These are phyloP conservation scores for Clitarchus hookeri DNA, from an alignment of 2,888 invertebrate species.

Conservation along the genomic window DNA sequence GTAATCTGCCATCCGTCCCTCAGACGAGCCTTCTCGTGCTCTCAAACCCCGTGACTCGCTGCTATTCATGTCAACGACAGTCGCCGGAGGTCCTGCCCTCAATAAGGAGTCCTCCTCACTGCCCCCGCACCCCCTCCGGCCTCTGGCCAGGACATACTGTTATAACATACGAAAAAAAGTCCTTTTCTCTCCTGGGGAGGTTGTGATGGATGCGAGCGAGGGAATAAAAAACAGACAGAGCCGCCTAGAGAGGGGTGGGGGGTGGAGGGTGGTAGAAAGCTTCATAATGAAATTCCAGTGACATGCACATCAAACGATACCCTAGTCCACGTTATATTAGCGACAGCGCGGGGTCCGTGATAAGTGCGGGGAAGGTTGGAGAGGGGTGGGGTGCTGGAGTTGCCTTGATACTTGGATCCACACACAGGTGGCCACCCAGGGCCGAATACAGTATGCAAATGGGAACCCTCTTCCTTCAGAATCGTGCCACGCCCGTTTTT, in stretches of 20 bases:
- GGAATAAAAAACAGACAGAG: neutral
- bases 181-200: neutral
- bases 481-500: neutral
- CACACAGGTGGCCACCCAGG: neutral
- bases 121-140: neutral
- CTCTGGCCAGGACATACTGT: neutral
- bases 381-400: neutral
- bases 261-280: neutral
- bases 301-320: slow-evolving; percentile 25
- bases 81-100: neutral
- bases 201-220: slow-evolving; percentile 4
- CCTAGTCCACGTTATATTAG: slow-evolving; percentile 20
- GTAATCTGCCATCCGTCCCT: neutral
- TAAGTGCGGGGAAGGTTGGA: neutral
- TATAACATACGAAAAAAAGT: neutral
- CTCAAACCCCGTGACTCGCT: neutral
- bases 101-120: neutral
- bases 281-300: slow-evolving; percentile 26
- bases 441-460: neutral
- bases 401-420: neutral
- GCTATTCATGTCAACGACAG: slow-evolving; percentile 6
- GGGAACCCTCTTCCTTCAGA: neutral
- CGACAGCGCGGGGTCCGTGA: neutral
- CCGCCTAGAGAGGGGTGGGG: neutral
- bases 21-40: neutral